A percentile compares a stretch with the other conserved stretches of the same genome.
Conservation (phyloP, 92 coral and sea anemone species). For the Pocillopora grandis region DNA sequence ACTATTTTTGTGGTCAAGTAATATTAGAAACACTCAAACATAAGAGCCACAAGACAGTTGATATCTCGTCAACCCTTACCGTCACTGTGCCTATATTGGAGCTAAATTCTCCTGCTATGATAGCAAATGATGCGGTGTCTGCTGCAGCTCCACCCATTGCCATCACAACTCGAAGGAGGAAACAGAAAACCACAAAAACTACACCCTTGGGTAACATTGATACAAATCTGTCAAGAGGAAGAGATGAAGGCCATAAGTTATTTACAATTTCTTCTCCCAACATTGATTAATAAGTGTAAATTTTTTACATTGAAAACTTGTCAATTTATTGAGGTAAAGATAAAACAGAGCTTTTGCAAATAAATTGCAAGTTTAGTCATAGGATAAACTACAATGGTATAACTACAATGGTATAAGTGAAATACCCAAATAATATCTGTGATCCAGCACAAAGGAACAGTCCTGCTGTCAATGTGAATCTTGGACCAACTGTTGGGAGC, state of each 20-base stretch:
- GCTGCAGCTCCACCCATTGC: constrained; percentile 92
- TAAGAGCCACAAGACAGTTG: neutral
- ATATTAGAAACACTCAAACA: neutral
- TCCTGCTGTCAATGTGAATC: constrained; percentile 68
- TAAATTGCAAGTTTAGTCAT: too few relatives aligned
- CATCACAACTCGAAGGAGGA: constrained; percentile 77
- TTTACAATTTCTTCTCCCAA: too few relatives aligned
- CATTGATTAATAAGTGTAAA: too few relatives aligned
- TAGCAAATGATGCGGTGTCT: constrained; percentile 87
- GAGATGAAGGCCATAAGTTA: neutral
- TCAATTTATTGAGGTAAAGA: too few relatives aligned
- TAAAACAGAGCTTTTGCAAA: too few relatives aligned
- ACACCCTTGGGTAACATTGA: constrained; percentile 78
- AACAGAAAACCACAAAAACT: constrained; percentile 74
- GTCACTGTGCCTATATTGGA: constrained; percentile 75
- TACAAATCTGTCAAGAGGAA: constrained; percentile 63
- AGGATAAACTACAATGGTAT: too few relatives aligned
- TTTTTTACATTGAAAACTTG: too few relatives aligned
- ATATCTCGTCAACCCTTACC: constrained; percentile 46
- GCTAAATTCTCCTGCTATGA: constrained; percentile 90
- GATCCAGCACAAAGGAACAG: constrained; percentile 72
- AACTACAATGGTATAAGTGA: neutral
- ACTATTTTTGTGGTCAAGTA: too few relatives aligned
- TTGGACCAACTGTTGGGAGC: constrained; percentile 89
- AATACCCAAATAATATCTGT: constrained; percentile 72